Conservation (phyloP, 2,888 invertebrate species). For the Sinhomidia bicolor region DNA sequence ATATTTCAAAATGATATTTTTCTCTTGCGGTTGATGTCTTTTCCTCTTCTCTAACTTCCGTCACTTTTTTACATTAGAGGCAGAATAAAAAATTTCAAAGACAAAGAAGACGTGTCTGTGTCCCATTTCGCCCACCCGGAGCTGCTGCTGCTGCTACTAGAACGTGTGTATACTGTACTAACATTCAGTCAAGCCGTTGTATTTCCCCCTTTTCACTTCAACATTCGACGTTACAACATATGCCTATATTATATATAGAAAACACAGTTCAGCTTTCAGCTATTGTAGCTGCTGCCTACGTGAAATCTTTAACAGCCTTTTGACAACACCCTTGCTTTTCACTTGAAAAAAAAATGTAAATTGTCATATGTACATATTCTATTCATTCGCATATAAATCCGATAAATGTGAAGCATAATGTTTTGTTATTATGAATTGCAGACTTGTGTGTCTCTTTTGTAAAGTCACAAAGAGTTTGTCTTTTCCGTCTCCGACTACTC, state of each 20-base stretch:
- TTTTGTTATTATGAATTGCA: no score
- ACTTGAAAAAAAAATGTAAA: neutral
- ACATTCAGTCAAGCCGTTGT: no score
- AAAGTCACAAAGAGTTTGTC: neutral
- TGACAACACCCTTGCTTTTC: neutral
- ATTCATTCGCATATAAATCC: neutral
- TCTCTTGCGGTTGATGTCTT: slow-evolving; percentile 31
- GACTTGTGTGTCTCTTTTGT: no score
- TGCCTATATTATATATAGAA: no score
- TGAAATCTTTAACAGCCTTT: no score
- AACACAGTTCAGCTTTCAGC: no score
- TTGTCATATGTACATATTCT: neutral
- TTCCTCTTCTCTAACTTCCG: slow-evolving; percentile 35
- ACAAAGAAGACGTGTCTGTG: neutral
- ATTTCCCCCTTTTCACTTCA: no score
- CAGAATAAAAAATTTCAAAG: neutral
- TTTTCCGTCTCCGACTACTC: neutral
- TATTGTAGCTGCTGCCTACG: no score
- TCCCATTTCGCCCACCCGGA: neutral
- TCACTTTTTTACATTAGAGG: slow-evolving; percentile 35
- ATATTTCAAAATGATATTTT: neutral
- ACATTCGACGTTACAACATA: no score
- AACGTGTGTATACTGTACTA: no score
- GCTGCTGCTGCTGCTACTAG: no score
- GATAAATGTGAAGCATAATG: no score